phyloP scores from a whole-genome alignment of 2,888 invertebrate genomes.

The Chymomyza procnemis region DNA sequence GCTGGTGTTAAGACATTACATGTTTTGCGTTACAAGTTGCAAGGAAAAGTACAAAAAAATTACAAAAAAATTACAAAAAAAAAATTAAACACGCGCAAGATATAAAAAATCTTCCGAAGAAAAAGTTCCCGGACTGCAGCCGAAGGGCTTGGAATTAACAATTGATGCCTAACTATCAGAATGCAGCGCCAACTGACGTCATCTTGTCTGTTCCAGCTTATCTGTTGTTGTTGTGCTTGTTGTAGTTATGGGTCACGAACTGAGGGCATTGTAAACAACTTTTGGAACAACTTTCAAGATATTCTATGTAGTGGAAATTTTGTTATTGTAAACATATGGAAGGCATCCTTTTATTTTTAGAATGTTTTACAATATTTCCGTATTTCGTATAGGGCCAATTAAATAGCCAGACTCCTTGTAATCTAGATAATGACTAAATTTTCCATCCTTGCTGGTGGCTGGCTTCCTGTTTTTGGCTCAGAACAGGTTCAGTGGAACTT shows the following conservation, averaged over 20 bases:
- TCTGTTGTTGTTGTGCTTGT: constrained; percentile 9
- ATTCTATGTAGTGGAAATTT: constrained; percentile 22
- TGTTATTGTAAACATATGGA: constrained; percentile 11
- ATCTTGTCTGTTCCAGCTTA: constrained; percentile 22
- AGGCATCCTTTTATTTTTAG: constrained; percentile 30
- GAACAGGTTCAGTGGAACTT: constrained; percentile 22
- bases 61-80: constrained; percentile 2
- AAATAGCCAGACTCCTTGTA: constrained; percentile 32
- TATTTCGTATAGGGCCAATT: constrained; percentile 49
- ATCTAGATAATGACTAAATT: constrained; percentile 36
- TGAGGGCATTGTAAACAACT: constrained; percentile 22
- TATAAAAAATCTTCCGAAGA: constrained; percentile 28
- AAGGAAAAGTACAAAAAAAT: constrained; percentile 1
- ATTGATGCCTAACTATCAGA: constrained; percentile 15
- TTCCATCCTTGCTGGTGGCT: constrained; percentile 10
- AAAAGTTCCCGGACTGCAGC: constrained; percentile 24
- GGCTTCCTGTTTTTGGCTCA: background rate
- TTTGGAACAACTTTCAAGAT: constrained; percentile 64
- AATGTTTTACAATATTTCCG: constrained; percentile 49
- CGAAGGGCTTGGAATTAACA: constrained; percentile 58
- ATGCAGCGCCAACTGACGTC: constrained; percentile 32
- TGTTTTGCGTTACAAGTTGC: background rate
- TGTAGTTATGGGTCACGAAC: constrained; percentile 16
- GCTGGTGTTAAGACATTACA: constrained; percentile 36
- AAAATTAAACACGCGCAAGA: constrained; percentile 23